A percentile compares a stretch with the other conserved stretches of the same genome.
Evolutionary conservation across 2,113 vertebrate genomes (phyloP).

Genomic region (Varanus komodoensis): DNA sequence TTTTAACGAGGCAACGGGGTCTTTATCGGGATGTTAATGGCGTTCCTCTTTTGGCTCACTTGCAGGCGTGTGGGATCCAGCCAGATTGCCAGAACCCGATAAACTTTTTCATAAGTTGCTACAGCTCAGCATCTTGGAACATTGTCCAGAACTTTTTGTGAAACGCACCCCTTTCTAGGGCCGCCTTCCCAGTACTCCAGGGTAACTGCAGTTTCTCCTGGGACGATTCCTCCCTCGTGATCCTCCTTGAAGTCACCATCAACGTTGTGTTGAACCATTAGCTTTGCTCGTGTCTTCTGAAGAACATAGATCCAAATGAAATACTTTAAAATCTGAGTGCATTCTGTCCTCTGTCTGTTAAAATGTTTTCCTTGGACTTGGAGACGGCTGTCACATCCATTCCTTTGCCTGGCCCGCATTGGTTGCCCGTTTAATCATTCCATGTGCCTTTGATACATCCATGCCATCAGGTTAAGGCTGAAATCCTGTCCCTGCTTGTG

Average conservation of each 20-base stretch:
- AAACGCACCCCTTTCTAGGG: neutral
- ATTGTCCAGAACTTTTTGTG: neutral
- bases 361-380: neutral
- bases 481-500: no score
- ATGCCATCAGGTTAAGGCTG: no score
- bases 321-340: neutral
- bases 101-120: neutral
- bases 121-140: neutral
- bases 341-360: neutral
- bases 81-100: neutral
- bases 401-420: no score
- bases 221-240: neutral
- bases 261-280: neutral
- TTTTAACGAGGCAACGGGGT: neutral
- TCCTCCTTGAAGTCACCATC: neutral
- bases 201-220: neutral
- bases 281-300: neutral
- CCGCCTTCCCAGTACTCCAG: neutral
- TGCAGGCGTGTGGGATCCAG: neutral
- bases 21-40: neutral
- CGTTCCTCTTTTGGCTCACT: neutral
- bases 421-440: no score
- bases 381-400: neutral
- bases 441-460: neutral
- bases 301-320: neutral